Percentiles rank a stretch among this genome's conserved stretches.
Evolutionary conservation across 1,140 invertebrate species (phyloP).

Genomic region (Drosophila sp.): DNA sequence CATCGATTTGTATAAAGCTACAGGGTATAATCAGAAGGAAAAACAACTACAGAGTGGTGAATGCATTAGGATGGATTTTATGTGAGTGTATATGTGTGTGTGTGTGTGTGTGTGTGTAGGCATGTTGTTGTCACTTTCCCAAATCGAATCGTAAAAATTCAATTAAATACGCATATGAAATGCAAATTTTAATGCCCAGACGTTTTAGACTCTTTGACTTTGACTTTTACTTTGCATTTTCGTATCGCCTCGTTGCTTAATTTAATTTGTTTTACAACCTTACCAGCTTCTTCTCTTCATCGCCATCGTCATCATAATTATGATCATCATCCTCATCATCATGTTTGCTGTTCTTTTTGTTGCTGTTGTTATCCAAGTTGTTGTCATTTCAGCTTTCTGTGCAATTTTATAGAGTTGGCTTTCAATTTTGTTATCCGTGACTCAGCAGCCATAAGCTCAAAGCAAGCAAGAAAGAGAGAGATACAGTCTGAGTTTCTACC

Average conservation of each 20-base stretch:
- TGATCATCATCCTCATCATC: too few species aligned
- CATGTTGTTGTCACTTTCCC: conserved; percentile 45
- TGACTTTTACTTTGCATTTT: conserved; percentile 70
- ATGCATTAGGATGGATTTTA: neutral
- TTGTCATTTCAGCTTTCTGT: conserved; percentile 35
- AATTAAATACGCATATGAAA: conserved; percentile 72
- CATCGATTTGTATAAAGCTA: neutral
- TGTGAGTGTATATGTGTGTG: neutral
- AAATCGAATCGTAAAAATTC: conserved; percentile 39
- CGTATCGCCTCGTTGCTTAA: conserved; percentile 54
- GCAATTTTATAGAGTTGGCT: conserved; percentile 58
- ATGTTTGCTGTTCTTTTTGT: neutral
- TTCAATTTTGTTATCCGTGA: conserved; percentile 65
- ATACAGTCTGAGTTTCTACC: conserved; percentile 2
- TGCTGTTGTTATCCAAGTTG: conserved; percentile 15
- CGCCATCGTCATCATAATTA: too few species aligned
- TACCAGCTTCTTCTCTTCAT: conserved; percentile 21
- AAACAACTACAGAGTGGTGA: neutral
- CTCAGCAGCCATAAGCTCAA: conserved; percentile 43
- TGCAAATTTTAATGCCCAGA: conserved; percentile 46
- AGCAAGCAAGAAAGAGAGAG: conserved; percentile 23
- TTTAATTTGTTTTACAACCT: conserved; percentile 74
- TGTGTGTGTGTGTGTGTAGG: neutral
- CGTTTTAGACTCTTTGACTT: conserved; percentile 6
- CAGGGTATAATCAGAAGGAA: conserved; percentile 1